A percentile compares a stretch with the other conserved stretches of the same genome.
These are phyloP conservation scores for Ellobius talpinus DNA, from an alignment of 2,113 vertebrate species.

Conservation along the genomic window DNA sequence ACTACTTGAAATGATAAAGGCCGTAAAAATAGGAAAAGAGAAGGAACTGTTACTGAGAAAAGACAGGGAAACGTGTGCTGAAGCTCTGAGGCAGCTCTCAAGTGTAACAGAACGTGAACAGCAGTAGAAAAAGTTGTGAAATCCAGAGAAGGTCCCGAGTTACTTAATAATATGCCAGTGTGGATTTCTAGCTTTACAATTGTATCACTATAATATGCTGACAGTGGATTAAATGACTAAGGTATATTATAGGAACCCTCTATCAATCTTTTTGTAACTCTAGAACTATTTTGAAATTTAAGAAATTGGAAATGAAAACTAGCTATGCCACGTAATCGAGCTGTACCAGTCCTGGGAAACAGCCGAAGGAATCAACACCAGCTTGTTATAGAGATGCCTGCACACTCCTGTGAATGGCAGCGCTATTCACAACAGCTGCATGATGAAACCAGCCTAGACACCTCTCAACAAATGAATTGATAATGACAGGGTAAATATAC, in stretches of 20 bases:
- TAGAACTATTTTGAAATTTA: slow-evolving; percentile 21
- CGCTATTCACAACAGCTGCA: neutral
- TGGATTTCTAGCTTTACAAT: slow-evolving; percentile 1
- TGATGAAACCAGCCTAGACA: neutral
- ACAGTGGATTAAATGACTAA: neutral
- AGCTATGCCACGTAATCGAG: neutral
- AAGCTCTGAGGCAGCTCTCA: neutral
- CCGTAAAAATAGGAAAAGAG: slow-evolving; percentile 12
- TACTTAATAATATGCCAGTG: neutral
- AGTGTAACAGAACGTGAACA: neutral
- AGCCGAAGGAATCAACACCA: neutral
- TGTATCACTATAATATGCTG: neutral
- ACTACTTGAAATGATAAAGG: neutral
- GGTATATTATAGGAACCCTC: neutral
- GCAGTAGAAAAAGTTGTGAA: neutral
- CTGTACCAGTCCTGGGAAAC: neutral
- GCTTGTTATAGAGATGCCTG: too few species aligned
- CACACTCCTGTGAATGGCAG: neutral
- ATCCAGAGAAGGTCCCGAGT: neutral
- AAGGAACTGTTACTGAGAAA: slow-evolving; percentile 3
- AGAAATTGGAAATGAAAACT: neutral
- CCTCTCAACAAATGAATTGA: neutral
- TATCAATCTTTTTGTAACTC: neutral
- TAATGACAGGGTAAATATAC: neutral
- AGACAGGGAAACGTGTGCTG: neutral